Conservation (phyloP, 2,797 vertebrate genomes). For the Paramormyrops hopkinsi region DNA sequence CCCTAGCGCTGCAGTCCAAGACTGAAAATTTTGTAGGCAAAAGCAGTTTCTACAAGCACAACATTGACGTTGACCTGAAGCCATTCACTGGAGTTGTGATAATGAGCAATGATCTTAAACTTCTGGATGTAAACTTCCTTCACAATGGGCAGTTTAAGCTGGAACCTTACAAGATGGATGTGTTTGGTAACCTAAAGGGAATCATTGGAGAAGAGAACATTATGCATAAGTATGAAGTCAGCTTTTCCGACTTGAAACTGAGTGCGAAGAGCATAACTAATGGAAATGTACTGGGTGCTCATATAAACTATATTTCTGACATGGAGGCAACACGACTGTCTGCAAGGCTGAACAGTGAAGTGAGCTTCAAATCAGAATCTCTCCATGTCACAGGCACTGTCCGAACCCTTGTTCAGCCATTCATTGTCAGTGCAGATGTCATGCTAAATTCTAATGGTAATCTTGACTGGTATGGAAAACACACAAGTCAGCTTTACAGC, state of each 20-base stretch:
- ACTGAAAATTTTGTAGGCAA: constrained; percentile 71
- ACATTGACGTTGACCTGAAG: constrained; percentile 67
- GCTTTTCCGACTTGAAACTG: constrained; percentile 60
- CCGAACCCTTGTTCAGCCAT: constrained; percentile 64
- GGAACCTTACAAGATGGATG: constrained; percentile 65
- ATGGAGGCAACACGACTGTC: constrained; percentile 69
- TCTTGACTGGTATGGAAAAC: constrained; percentile 64
- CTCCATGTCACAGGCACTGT: constrained; percentile 71
- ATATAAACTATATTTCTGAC: constrained; percentile 68
- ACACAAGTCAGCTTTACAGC: constrained; percentile 77
- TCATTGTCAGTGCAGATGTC: constrained; percentile 65
- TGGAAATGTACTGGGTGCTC: constrained; percentile 65
- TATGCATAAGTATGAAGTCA: constrained; percentile 74
- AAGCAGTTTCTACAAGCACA: constrained; percentile 79
- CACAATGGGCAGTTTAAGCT: constrained; percentile 70
- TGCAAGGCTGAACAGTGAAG: constrained; percentile 61
- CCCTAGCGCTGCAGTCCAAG: constrained; percentile 68
- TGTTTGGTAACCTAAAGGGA: constrained; percentile 71
- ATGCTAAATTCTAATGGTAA: constrained; percentile 70
- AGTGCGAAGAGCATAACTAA: constrained; percentile 73
- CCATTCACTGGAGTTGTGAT: constrained; percentile 56
- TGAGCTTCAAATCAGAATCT: constrained; percentile 69
- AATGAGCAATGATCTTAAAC: constrained; percentile 73
- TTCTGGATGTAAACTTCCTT: constrained; percentile 59
- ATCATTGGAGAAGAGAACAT: constrained; percentile 66